These are phyloP conservation scores for Syngnathus acus DNA, from an alignment of 2,797 vertebrate genomes.

Conservation along the genomic window DNA sequence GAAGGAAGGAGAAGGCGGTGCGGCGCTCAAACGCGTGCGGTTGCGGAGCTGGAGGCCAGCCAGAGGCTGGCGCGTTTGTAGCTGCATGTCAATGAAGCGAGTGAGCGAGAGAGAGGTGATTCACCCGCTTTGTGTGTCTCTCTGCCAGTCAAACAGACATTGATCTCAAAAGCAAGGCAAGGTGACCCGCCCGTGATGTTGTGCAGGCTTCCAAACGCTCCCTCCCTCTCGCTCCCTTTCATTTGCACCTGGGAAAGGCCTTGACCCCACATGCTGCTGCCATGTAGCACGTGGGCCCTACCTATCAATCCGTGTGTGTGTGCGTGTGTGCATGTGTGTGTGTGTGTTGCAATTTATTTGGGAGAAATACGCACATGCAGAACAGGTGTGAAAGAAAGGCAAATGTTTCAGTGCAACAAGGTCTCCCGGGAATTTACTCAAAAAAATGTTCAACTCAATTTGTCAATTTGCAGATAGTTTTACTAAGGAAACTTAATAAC, in stretches of 20 bases:
- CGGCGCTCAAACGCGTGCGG: background rate
- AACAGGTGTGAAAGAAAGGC: conserved; percentile 4
- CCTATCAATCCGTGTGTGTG: background rate
- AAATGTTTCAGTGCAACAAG: background rate
- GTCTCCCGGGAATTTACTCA: background rate
- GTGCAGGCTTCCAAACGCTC: conserved; percentile 57
- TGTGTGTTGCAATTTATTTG: background rate
- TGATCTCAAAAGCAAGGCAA: conserved; percentile 72
- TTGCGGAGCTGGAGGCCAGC: conserved; percentile 44
- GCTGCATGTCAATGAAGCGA: conserved; percentile 70
- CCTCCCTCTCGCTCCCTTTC: conserved; percentile 36
- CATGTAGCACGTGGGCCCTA: conserved; percentile 34
- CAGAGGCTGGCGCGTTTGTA: conserved; percentile 59
- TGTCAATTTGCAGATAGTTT: background rate
- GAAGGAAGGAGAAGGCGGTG: background rate
- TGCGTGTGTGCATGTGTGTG: background rate
- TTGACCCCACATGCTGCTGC: conserved; percentile 63
- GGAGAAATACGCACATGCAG: background rate
- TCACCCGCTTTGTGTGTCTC: conserved; percentile 45
- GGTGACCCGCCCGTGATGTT: conserved; percentile 65
- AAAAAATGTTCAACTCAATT: background rate
- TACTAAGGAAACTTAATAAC: background rate
- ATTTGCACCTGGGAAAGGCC: conserved; percentile 62
- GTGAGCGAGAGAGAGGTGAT: conserved; percentile 52
- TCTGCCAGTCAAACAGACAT: conserved; percentile 70